A percentile compares a stretch with the other conserved stretches of the same genome.
These are phyloP conservation scores for Ictalurus punctatus DNA, from an alignment of 2,113 vertebrate species.

Conservation along the genomic window DNA sequence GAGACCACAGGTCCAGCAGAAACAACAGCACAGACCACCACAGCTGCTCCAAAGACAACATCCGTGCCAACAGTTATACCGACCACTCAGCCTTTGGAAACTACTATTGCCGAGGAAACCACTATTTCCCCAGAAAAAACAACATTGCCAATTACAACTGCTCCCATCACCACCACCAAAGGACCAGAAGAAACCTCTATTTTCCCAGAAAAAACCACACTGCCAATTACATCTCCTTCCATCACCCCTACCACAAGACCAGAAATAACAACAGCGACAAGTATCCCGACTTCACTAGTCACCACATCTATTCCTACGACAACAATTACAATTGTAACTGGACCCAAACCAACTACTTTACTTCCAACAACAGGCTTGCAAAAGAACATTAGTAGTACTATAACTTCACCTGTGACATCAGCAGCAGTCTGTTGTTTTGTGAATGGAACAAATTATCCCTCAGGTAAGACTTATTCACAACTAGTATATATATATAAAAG, in stretches of 20 bases:
- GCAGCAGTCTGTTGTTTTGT: constrained; percentile 38
- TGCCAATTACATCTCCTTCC: background rate
- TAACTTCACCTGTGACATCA: background rate
- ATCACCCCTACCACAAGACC: too few species aligned
- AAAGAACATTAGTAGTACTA: constrained; percentile 7
- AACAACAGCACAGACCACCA: background rate
- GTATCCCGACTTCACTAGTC: background rate
- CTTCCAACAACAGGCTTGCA: background rate
- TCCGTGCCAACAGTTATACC: background rate
- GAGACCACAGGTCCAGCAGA: background rate
- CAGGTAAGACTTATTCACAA: constrained; percentile 37
- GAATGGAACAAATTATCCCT: constrained; percentile 34
- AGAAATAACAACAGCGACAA: constrained; percentile 4
- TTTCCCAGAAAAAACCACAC: constrained; percentile 1
- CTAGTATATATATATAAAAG: too few species aligned
- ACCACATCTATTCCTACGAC: background rate
- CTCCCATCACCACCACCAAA: background rate
- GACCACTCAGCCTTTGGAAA: background rate
- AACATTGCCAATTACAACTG: constrained; percentile 9
- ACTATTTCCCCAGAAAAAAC: background rate
- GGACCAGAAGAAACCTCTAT: background rate
- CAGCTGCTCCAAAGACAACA: background rate
- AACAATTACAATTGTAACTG: background rate
- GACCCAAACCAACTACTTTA: background rate
- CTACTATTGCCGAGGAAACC: background rate